A percentile compares a stretch with the other conserved stretches of the same genome.
Conservation (phyloP, 2,888 invertebrate genomes). For the Drosophila mulleri region DNA sequence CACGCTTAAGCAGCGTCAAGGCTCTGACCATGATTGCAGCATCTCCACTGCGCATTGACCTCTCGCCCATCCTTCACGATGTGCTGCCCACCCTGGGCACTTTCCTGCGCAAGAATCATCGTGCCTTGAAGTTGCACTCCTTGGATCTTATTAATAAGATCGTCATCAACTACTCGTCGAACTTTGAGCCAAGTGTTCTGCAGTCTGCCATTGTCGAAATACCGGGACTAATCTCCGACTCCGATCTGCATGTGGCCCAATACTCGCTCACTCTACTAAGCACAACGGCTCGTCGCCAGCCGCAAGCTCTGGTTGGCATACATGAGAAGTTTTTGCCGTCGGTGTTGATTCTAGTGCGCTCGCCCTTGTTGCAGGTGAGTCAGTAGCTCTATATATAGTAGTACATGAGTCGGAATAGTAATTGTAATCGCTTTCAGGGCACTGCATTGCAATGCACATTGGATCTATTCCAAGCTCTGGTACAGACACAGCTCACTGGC, state of each 20-base stretch:
- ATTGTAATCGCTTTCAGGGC: conserved; percentile 86
- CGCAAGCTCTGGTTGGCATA: conserved; percentile 91
- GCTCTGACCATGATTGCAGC: conserved; percentile 97
- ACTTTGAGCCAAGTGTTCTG: conserved; percentile 89
- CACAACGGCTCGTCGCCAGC: conserved; percentile 92
- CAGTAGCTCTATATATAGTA: neutral
- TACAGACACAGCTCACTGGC: conserved; percentile 91
- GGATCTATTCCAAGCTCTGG: conserved; percentile 96
- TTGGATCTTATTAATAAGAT: conserved; percentile 95
- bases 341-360: conserved; percentile 93
- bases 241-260: conserved; percentile 98
- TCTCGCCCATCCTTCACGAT: conserved; percentile 93
- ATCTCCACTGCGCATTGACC: conserved; percentile 93
- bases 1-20: conserved; percentile 97
- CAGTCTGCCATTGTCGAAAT: conserved; percentile 92
- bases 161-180: conserved; percentile 92
- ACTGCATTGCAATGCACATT: conserved; percentile 96
- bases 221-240: conserved; percentile 95
- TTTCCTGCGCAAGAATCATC: conserved; percentile 97
- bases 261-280: conserved; percentile 93
- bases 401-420: neutral
- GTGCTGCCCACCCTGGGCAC: conserved; percentile 96
- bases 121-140: conserved; percentile 96
- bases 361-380: conserved; percentile 89
- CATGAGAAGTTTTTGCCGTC: conserved; percentile 92